A percentile compares a stretch with the other conserved stretches of the same genome.
Conservation (phyloP, 1,140 invertebrate genomes). For the Drosophila athabasca region DNA sequence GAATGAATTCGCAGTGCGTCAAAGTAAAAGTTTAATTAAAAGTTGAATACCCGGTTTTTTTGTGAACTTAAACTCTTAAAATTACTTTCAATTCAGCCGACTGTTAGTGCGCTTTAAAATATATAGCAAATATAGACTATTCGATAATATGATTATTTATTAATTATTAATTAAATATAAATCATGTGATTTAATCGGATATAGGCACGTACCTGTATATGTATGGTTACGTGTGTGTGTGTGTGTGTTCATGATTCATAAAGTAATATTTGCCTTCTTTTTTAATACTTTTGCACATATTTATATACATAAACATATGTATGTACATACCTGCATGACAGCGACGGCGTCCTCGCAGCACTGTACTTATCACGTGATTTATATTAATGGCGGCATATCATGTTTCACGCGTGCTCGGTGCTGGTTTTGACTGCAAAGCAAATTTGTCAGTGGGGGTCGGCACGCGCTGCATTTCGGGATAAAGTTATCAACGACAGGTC, state of each 20-base stretch:
- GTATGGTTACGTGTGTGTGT: no score
- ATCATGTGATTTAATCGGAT: not conserved
- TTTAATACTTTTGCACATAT: not conserved
- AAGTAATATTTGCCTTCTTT: not conserved
- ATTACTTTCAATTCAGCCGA: no score
- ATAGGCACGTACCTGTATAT: not conserved
- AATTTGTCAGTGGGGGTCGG: conserved; percentile 83
- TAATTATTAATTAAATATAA: no score
- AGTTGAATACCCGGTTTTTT: no score
- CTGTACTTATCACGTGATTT: conserved; percentile 80
- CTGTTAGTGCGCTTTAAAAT: no score
- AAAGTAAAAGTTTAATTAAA: no score
- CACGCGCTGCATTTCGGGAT: conserved; percentile 79
- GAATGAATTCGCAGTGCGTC: no score
- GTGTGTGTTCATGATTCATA: not conserved
- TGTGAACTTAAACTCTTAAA: no score
- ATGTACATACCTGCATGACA: conserved; percentile 35
- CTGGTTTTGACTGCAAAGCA: conserved; percentile 76
- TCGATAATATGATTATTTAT: no score
- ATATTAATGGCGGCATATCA: conserved; percentile 83
- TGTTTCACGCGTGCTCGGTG: conserved; percentile 82
- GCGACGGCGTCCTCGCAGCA: conserved; percentile 54
- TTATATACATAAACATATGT: conserved; percentile 12
- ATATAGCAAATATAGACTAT: no score
- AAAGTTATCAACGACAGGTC: conserved; percentile 75